Evolutionary conservation across 2,888 invertebrate genomes (phyloP).

Genomic region (Morinoia aosen): DNA sequence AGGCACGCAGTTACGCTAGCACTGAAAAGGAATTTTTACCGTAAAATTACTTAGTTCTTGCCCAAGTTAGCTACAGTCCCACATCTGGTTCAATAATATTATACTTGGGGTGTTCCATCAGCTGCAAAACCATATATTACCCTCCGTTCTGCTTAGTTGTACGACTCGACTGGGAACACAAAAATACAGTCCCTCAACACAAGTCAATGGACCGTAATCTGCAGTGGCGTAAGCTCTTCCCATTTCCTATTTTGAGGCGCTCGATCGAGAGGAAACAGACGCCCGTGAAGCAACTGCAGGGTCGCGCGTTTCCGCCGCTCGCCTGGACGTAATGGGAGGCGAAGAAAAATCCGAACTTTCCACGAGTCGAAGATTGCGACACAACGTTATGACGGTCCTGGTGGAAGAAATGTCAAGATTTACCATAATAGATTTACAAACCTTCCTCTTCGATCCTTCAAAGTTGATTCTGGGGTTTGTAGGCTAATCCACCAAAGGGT

Average conservation of each 20-base stretch:
- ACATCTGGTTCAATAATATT: neutral
- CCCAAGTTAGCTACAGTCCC: neutral
- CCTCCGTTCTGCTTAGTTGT: neutral
- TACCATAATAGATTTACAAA: neutral
- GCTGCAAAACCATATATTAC: neutral
- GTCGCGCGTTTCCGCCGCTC: neutral
- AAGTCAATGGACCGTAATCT: neutral
- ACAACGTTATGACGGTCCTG: neutral
- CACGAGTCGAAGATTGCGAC: neutral
- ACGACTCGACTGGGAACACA: neutral
- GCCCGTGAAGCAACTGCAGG: neutral
- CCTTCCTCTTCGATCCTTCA: too few species aligned
- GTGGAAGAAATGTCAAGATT: neutral
- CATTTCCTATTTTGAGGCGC: neutral
- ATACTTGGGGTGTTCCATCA: neutral
- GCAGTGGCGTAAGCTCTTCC: neutral
- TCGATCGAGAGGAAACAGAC: neutral
- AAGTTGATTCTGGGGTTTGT: too few species aligned
- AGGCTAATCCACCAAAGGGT: too few species aligned
- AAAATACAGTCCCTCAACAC: neutral
- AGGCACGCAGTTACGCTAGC: neutral
- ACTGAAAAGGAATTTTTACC: neutral
- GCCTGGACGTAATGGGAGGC: neutral
- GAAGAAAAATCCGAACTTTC: neutral
- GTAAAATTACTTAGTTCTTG: neutral